Conservation (phyloP, 2,113 vertebrate genomes). For the Myotis davidii region DNA sequence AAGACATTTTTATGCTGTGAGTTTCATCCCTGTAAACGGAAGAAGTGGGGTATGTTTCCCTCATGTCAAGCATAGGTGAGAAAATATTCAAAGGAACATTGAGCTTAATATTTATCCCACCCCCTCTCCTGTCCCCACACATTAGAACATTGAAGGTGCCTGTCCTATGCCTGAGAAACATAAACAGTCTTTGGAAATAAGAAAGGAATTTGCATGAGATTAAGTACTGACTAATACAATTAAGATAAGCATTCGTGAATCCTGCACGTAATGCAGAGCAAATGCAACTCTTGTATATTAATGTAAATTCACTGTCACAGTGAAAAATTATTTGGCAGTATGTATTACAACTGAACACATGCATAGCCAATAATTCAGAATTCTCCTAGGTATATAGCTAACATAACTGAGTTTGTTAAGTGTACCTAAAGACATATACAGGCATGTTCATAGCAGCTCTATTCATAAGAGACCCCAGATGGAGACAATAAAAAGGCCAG, state of each 20-base stretch:
- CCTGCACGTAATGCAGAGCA: neutral
- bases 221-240: neutral
- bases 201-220: neutral
- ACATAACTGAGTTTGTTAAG: neutral
- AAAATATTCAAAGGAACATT: neutral
- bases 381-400: neutral
- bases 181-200: constrained; percentile 9
- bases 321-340: neutral
- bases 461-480: neutral
- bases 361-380: neutral
- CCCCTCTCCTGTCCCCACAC: neutral
- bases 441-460: neutral
- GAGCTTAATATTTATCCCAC: neutral
- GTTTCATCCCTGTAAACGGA: neutral
- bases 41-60: neutral
- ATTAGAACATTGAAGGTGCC: neutral
- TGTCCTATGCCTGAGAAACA: neutral
- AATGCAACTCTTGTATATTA: neutral
- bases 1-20: neutral
- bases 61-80: neutral
- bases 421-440: neutral
- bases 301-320: neutral
- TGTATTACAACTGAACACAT: neutral
- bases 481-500: neutral
- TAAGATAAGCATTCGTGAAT: neutral